Conservation (phyloP, 1,140 invertebrate species). For the Psix sp. region DNA sequence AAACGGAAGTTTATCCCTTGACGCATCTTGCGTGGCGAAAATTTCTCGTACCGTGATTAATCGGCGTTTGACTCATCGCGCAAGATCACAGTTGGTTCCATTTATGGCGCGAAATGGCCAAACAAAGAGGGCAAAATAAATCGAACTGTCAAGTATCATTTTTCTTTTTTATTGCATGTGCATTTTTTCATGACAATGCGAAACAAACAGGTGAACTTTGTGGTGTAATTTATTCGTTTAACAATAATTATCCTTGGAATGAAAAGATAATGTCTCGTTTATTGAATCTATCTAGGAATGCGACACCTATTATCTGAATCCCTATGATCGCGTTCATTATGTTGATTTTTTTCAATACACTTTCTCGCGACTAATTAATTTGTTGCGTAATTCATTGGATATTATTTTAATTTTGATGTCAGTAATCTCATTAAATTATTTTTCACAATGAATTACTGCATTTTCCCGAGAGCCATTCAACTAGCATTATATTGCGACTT, state of each 20-base stretch:
- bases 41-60: slow-evolving; percentile 38
- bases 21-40: slow-evolving; percentile 44
- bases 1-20: slow-evolving; percentile 51
- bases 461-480: slow-evolving; percentile 10
- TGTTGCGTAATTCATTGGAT: slow-evolving; percentile 43
- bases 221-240: too few relatives aligned
- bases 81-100: slow-evolving; percentile 5
- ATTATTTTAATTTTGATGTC: slow-evolving; percentile 32
- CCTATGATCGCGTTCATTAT: too few relatives aligned
- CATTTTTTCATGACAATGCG: too few relatives aligned
- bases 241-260: too few relatives aligned
- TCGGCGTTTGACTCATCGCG: slow-evolving; percentile 30
- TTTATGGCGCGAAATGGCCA: slow-evolving; percentile 27
- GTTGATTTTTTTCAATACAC: too few relatives aligned
- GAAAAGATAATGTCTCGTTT: too few relatives aligned
- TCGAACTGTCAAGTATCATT: slow-evolving; percentile 5
- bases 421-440: slow-evolving; percentile 34
- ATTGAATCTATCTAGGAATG: slow-evolving; percentile 1
- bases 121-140: slow-evolving; percentile 5
- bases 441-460: slow-evolving; percentile 17
- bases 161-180: too few relatives aligned
- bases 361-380: slow-evolving; percentile 56
- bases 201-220: too few relatives aligned
- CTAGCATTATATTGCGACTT: neutral
- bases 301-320: too few relatives aligned